Evolutionary conservation across 2,113 vertebrate genomes (phyloP), one percentile per base, ranked within the genome.

Genomic region (Pomatostomus ruficeps): DNA sequence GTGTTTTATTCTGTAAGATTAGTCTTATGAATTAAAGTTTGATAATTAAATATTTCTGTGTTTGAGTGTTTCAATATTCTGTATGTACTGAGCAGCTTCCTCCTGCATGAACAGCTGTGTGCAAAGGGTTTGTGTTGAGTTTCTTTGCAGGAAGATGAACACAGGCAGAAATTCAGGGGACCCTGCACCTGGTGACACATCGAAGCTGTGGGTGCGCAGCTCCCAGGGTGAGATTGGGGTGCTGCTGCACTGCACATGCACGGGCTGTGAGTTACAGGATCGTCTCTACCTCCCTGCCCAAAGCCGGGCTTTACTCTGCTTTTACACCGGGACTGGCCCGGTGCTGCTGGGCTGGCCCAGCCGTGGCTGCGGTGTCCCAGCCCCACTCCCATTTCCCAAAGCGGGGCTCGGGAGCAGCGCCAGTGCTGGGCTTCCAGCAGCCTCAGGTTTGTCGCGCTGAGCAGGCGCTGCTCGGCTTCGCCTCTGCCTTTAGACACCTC

Each of bases 21-120:
- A 97, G 98, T 97, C 97, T 91, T 96, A 91, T 92, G 95, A 92
- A 98, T 98, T 98, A 98, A 98, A 98, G 94, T 98, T 98, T 98
- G 97, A 97, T 98, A 98, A 98, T 97, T 94, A 98, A 98, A 54
- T 63, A 72, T 61, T 66, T 12, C 89, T 82, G 91, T 58, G 83
- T 88, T 81, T 51, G 94, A 46, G 71, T 82, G 42, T 74, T 89
- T 77, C 40, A 52, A 2, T 33, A 8, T 68, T 48, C 66, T 48
- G 9, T 33, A 23, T 0, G 0, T 38, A 12, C 18, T 11, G 11
- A 91, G 17, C 51, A 66, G 3, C 42, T 88, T 45, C 43, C 8
- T 13, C 11, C 65, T 6, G 3, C 15, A 4, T 11, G 25, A 76
- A 8, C 18, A 18, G 6, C 65, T 12, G 26, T 6, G 16, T 29